Evolutionary conservation across 2,888 invertebrate genomes (phyloP), one percentile per base, ranked within the genome.

Genomic region (Lacanobia wlatinum): DNA sequence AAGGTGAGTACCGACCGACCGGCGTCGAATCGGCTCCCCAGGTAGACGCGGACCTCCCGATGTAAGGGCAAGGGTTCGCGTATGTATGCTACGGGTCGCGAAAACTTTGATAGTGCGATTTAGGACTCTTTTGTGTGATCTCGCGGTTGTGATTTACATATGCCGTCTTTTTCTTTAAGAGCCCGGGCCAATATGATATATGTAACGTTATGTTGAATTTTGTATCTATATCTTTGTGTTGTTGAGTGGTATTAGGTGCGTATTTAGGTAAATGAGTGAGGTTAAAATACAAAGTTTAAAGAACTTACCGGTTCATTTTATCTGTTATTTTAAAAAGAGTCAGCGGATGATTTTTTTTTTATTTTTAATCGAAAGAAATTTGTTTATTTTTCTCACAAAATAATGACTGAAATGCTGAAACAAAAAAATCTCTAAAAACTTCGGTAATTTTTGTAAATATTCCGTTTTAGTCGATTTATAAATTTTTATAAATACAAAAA

Each of bases 31-130:
- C 65, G 75, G 61, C 58, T 80, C 38, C 69, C 78, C 80, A 58
- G 64, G 78, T 80, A 80, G 65, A 78, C n/a, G n/a, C 56, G 69
- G 75, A 80, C 80, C 80, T 73, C 79, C 75, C 65, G 58, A n/a
- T 8, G 0, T 23, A 18, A 0, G 0, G 0, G 1, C 12, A 10
- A 38, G 14, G 58, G 48, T 18, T 14, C 28, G 10, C n/a, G 48
- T 74, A 65, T 69, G 3, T 23, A 50, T 58, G 21, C 56, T 38
- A 55, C 12, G 61, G 18, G 12, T 46, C 1, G 34, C 18, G 28
- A 74, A 80, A 73, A 80, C 69, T 69, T 69, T 58, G 53, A 68
- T 69, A 21, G 69, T 64, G 78, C 58, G 69, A 78, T 74, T 38
- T 55, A 80, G 78, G n/a, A 81, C 18, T 60, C 52, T 18, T 59